Base-by-base conservation (phyloP, 2,797 vertebrate genomes). In the Silurus aristotelis region DNA sequence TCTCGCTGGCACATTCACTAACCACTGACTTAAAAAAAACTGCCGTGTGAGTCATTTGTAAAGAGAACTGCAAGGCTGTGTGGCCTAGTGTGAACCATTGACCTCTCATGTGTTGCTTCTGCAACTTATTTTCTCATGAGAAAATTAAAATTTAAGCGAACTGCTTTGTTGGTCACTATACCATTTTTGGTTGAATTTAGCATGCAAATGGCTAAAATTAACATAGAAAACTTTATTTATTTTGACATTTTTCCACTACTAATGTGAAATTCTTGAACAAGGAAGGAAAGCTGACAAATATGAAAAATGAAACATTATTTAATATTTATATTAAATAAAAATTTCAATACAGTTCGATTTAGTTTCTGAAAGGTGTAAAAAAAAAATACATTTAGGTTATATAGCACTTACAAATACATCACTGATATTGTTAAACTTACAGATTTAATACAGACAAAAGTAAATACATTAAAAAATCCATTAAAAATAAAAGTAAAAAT, bases 51-150 rank as follows among this genome's bases (percentile, higher is more conserved):
- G 80, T 93, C 85, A 91, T 90, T 85, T 77, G 43, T 52, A 25
- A 79, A 22, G 46, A 13, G 19, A n/a, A 46, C 88, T 48, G 83
- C 72, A 88, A 87, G 88, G 83, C 87, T 48, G 82, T 85, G 85
- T 88, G 87, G 91, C 90, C 72, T 89, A 31, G 14, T 56, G 19
- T 94, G 92, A 95, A 92, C 92, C 86, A 92, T 92, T 94, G 91
- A 95, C 95, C 94, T 94, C 88, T 95, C 92, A 84, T 46, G 20
- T 83, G 43, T 48, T 27, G 1, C 8, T 15, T 13, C 38, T 63
- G 1, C 85, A 68, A 80, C 81, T 79, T 22, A 86, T 56, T 88
- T 90, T 90, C 87, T 87, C 88, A 84, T 85, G 88, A 73, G 84
- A 89, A 90, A 83, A 84, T 8, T 5, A 0, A 0, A 61, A 31